Evolutionary conservation across 2,888 invertebrate genomes (phyloP).

Genomic region (Chrysolina americana): DNA sequence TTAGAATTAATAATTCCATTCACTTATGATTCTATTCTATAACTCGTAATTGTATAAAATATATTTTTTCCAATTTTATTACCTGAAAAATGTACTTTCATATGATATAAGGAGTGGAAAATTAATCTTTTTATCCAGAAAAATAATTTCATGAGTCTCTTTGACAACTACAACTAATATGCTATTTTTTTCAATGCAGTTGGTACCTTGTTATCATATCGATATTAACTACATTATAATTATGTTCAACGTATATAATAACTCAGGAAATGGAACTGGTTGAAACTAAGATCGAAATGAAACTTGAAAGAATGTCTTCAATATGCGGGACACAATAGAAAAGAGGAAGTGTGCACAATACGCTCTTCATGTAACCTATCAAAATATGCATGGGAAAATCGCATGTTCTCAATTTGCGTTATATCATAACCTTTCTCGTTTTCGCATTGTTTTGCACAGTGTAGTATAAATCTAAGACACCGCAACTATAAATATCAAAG

Average conservation of each 20-base stretch:
- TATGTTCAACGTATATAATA: not conserved
- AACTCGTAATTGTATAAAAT: too few relatives aligned
- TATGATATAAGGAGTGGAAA: too few relatives aligned
- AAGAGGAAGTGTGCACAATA: conserved; percentile 42
- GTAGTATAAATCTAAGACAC: conserved; percentile 53
- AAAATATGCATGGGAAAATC: conserved; percentile 49
- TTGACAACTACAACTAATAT: too few relatives aligned
- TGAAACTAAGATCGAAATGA: conserved; percentile 3
- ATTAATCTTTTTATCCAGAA: too few relatives aligned
- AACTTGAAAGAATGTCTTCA: not conserved
- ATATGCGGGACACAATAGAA: conserved; percentile 40
- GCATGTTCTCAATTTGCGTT: conserved; percentile 49
- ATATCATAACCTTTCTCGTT: conserved; percentile 45
- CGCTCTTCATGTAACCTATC: conserved; percentile 37
- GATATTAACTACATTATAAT: too few relatives aligned
- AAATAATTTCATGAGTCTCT: too few relatives aligned
- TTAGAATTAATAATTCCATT: too few relatives aligned
- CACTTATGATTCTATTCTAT: too few relatives aligned
- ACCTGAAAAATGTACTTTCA: too few relatives aligned
- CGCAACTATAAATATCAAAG: conserved; percentile 58
- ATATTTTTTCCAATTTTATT: too few relatives aligned
- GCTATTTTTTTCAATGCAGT: too few relatives aligned
- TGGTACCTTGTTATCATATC: too few relatives aligned
- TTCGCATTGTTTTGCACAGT: conserved; percentile 46
- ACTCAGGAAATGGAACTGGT: not conserved